A percentile compares a stretch with the other conserved stretches of the same genome.
Conservation (phyloP, 2,113 vertebrate genomes). For the Delphinapterus leucas region DNA sequence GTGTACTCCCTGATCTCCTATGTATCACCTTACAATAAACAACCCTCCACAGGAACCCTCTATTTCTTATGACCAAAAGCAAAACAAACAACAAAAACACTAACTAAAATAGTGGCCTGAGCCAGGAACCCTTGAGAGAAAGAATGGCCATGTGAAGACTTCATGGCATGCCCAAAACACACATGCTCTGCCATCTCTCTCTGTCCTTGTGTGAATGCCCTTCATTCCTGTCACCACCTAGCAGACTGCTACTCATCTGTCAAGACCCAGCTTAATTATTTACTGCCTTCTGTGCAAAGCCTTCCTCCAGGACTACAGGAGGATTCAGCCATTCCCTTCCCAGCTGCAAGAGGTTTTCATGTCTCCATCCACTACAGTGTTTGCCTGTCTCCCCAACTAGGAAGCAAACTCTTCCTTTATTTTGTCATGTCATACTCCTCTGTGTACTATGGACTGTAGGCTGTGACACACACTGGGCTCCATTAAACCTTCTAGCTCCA, state of each 20-base stretch:
- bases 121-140: background rate
- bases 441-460: too few species aligned
- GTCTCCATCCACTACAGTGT: background rate
- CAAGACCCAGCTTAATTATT: background rate
- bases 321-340: background rate
- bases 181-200: background rate
- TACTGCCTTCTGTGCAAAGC: background rate
- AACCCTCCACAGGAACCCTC: background rate
- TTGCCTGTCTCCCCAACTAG: background rate
- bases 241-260: background rate
- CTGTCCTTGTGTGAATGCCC: background rate
- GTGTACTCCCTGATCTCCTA: background rate
- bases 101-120: background rate
- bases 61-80: background rate
- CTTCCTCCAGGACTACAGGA: background rate
- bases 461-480: background rate
- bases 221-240: background rate
- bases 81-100: background rate
- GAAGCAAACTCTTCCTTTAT: background rate
- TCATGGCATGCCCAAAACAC: background rate
- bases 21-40: background rate
- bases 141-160: background rate
- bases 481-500: background rate
- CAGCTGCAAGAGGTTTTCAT: background rate
- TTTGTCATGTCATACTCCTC: background rate